These are phyloP conservation scores for Pogonomyrmex californicus DNA, from an alignment of 1,140 invertebrate genomes.

Conservation along the genomic window DNA sequence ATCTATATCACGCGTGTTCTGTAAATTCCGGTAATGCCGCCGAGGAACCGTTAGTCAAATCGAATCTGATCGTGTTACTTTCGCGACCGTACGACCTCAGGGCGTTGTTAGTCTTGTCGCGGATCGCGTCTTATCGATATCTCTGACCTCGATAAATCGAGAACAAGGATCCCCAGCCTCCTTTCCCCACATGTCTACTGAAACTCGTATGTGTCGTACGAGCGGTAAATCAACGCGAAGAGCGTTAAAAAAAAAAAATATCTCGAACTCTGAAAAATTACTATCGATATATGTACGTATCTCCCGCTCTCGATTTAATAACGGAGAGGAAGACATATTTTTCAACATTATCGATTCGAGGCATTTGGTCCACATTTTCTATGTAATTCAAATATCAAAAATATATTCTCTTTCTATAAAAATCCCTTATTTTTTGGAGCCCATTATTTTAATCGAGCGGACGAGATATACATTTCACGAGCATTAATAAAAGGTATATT, in stretches of 20 bases:
- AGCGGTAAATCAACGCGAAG: constrained; percentile 45
- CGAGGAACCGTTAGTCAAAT: constrained; percentile 64
- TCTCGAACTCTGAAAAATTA: constrained; percentile 2
- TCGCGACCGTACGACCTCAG: constrained; percentile 54
- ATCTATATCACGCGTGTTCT: constrained; percentile 42
- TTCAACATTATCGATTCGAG: not conserved
- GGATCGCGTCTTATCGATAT: constrained; percentile 67
- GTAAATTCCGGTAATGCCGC: constrained; percentile 56
- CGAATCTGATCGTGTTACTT: constrained; percentile 68
- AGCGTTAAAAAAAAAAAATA: not conserved
- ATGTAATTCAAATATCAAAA: not conserved
- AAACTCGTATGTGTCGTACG: constrained; percentile 2
- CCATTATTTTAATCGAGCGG: constrained; percentile 13
- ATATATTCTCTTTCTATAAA: not conserved
- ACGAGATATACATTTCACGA: not conserved
- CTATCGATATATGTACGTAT: not conserved
- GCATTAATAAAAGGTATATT: constrained; percentile 33
- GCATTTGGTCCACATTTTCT: not conserved
- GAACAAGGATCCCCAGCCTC: constrained; percentile 48
- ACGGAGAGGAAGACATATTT: not conserved
- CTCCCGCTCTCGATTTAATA: not conserved
- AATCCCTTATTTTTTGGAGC: not conserved
- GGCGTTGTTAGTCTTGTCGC: constrained; percentile 62
- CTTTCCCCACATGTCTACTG: constrained; percentile 18
- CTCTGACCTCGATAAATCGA: constrained; percentile 70